Evolutionary conservation across 2,113 vertebrate species (phyloP).

Genomic region (Myrmophylax atrothorax): DNA sequence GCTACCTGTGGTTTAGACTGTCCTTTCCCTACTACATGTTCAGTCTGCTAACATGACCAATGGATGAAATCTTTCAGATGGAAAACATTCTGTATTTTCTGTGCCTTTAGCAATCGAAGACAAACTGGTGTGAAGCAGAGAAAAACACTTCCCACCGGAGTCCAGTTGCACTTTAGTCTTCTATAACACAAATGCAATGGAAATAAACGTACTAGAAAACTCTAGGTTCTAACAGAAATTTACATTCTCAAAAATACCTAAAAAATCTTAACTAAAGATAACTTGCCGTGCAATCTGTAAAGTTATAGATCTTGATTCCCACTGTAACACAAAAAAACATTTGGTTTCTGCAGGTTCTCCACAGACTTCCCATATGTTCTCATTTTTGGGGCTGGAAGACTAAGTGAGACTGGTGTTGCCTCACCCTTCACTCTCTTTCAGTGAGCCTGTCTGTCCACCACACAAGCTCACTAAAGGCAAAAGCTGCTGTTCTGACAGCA

Average conservation of each 20-base stretch:
- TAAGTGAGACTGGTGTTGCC: not conserved
- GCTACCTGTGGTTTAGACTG: not conserved
- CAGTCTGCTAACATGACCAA: not conserved
- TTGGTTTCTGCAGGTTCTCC: not conserved
- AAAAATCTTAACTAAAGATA: not conserved
- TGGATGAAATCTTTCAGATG: not conserved
- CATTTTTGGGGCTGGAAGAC: not conserved
- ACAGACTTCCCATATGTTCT: not conserved
- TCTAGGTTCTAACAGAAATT: not conserved
- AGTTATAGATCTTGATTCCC: not conserved
- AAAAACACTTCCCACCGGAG: not conserved
- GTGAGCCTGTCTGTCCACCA: not conserved
- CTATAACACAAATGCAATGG: not conserved
- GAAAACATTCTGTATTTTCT: not conserved
- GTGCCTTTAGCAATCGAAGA: not conserved
- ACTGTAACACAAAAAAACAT: not conserved
- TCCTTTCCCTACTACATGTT: not conserved
- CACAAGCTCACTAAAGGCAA: not conserved
- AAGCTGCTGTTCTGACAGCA: not conserved
- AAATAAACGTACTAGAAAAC: not conserved
- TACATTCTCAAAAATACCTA: not conserved
- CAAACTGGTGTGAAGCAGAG: not conserved
- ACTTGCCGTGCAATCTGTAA: not conserved
- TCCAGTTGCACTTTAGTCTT: not conserved
- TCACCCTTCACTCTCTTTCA: not conserved